Evolutionary conservation across 2,113 vertebrate genomes (phyloP).

Genomic region (Macheiramphus alcinus): DNA sequence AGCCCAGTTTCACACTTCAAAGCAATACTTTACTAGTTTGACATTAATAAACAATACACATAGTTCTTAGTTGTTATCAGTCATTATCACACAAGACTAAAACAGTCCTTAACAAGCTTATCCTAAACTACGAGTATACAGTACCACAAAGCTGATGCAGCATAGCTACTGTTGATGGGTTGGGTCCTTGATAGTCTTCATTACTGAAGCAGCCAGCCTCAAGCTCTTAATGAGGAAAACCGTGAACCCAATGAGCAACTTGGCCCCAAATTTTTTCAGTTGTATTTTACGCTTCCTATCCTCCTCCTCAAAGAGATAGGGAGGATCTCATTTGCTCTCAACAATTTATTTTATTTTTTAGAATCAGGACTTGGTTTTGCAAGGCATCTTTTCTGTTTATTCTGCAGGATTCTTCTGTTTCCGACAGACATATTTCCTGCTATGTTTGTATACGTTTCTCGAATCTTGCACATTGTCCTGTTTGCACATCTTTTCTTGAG

Average conservation of each 20-base stretch:
- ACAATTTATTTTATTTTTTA: not conserved
- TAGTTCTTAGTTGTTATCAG: not conserved
- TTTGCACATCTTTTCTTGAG: not conserved
- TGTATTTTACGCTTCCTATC: not conserved
- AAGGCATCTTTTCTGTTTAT: not conserved
- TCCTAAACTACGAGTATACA: not conserved
- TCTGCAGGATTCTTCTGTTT: not conserved
- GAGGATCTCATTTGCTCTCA: not conserved
- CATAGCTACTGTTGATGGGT: not conserved
- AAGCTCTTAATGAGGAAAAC: not conserved
- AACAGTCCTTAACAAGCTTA: not conserved
- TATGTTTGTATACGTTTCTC: not conserved
- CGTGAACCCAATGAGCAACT: not conserved
- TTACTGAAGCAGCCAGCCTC: not conserved
- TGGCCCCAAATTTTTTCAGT: accelerated
- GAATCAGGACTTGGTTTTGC: not conserved
- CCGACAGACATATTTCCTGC: not conserved
- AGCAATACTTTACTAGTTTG: not conserved
- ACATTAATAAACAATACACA: not conserved
- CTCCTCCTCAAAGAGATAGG: not conserved
- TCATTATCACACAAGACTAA: not conserved
- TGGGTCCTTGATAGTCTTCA: not conserved
- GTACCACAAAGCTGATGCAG: not conserved
- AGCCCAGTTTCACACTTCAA: not conserved
- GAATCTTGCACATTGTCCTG: not conserved